These are phyloP conservation scores for Phylloscopus trochiloides DNA, from an alignment of 2,113 vertebrate species.

Conservation along the genomic window DNA sequence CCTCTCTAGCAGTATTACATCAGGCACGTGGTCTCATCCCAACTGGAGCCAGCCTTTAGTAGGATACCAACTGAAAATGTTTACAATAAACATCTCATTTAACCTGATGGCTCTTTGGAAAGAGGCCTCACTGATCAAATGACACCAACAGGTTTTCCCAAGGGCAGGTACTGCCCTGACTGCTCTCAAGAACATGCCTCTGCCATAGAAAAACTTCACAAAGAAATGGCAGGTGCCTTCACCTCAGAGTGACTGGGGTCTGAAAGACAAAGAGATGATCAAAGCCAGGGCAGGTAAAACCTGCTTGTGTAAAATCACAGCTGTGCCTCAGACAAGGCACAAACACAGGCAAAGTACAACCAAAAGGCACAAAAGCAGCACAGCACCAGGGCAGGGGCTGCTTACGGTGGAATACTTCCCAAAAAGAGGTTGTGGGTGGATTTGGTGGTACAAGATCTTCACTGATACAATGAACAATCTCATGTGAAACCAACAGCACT, in stretches of 20 bases:
- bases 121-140: neutral
- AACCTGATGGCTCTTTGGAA: neutral
- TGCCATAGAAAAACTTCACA: neutral
- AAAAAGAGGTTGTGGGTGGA: neutral
- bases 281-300: neutral
- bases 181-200: neutral
- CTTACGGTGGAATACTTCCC: neutral
- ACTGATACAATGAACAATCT: neutral
- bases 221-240: neutral
- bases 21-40: neutral
- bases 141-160: neutral
- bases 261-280: neutral
- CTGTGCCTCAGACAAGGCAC: neutral
- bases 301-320: neutral
- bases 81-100: constrained; percentile 36
- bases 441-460: neutral
- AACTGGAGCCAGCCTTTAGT: neutral
- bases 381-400: neutral
- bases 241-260: neutral
- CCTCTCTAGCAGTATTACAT: constrained; percentile 2
- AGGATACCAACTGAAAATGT: neutral
- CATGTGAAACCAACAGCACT: neutral
- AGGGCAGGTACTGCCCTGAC: neutral
- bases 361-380: neutral
- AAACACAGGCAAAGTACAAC: neutral